Evolutionary conservation across 2,888 invertebrate species (phyloP).

Genomic region (Pollenia labialis): DNA sequence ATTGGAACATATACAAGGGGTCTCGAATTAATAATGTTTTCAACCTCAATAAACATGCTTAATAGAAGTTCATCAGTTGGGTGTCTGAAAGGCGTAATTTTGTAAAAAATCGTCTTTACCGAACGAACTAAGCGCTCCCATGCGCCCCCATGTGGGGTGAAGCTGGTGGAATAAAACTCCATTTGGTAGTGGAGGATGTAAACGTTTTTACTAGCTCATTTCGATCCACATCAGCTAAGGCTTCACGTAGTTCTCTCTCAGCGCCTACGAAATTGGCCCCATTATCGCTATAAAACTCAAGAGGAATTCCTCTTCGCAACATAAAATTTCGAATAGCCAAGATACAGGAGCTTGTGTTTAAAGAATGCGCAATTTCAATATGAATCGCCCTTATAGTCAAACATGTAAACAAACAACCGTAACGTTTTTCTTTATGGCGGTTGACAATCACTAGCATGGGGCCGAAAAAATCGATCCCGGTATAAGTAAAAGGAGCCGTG

Average conservation of each 20-base stretch:
- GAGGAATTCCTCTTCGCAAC: constrained; percentile 36
- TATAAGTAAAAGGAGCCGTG: constrained; percentile 14
- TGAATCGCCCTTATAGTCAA: constrained; percentile 71
- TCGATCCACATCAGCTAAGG: background rate
- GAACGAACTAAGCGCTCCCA: constrained; percentile 8
- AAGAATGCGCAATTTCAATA: constrained; percentile 62
- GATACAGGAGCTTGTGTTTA: constrained; percentile 30
- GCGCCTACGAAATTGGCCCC: constrained; percentile 49
- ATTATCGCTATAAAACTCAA: constrained; percentile 49
- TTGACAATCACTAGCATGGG: constrained; percentile 43
- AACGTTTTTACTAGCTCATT: background rate
- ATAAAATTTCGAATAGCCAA: constrained; percentile 51
- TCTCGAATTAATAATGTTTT: no score
- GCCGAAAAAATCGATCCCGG: constrained; percentile 60
- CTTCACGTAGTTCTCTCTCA: constrained; percentile 46
- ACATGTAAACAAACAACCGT: constrained; percentile 67
- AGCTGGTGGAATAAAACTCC: constrained; percentile 1
- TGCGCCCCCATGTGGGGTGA: constrained; percentile 7
- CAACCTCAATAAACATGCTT: background rate
- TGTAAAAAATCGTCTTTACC: background rate
- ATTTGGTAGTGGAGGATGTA: constrained; percentile 5
- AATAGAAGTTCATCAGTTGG: no score
- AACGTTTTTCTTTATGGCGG: constrained; percentile 46
- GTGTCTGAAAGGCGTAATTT: background rate
- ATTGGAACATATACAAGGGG: no score